These are phyloP conservation scores for Antechinus stuartii DNA, from an alignment of 2,113 vertebrate species.

Conservation along the genomic window DNA sequence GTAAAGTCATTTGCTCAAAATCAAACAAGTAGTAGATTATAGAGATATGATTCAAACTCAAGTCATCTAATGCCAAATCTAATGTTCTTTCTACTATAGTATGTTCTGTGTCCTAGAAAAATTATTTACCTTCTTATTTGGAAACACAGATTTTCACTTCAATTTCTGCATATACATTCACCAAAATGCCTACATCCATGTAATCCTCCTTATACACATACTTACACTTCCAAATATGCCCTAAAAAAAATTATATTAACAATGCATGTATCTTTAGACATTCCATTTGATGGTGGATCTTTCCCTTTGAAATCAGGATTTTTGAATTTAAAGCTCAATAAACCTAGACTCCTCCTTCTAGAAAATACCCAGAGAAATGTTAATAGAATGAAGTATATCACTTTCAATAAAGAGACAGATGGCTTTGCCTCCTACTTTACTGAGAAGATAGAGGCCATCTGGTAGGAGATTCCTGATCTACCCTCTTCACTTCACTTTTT, in stretches of 20 bases:
- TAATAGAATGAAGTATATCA: background rate
- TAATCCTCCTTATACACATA: background rate
- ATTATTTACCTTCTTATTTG: background rate
- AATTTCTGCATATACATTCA: background rate
- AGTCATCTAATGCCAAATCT: background rate
- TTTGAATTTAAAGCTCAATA: background rate
- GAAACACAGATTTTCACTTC: background rate
- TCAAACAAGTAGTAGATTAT: background rate
- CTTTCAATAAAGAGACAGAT: background rate
- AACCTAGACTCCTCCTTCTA: background rate
- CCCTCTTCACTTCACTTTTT: background rate
- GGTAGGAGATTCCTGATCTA: background rate
- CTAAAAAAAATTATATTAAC: background rate
- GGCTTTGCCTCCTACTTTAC: background rate
- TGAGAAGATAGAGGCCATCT: background rate
- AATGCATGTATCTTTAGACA: background rate
- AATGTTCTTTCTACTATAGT: background rate
- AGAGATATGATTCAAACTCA: background rate
- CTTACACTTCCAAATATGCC: background rate
- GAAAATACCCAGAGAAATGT: background rate
- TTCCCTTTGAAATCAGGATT: background rate
- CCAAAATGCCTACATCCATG: background rate
- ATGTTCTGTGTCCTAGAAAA: background rate
- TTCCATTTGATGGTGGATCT: background rate
- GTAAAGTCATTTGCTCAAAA: background rate